Evolutionary conservation across 1,140 invertebrate genomes (phyloP).

Genomic region (Pseudomyrmex cubaensis): DNA sequence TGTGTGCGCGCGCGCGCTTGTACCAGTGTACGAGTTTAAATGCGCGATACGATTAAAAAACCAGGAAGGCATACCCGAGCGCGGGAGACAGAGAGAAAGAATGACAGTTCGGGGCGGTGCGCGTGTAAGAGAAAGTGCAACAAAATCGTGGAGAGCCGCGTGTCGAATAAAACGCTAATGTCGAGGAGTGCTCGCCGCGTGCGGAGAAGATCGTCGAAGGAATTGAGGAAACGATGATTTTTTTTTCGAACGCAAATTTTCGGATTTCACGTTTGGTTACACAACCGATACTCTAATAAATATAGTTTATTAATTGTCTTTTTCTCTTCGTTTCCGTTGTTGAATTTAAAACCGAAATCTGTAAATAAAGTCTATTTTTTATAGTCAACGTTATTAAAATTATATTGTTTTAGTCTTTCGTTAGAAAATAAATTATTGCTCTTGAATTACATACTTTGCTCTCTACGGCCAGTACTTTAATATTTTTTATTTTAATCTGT

Average conservation of each 20-base stretch:
- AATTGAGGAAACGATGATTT: neutral
- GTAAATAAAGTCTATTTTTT: neutral
- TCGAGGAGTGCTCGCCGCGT: neutral
- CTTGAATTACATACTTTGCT: neutral
- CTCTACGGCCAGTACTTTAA: too few relatives aligned
- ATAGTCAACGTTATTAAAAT: neutral
- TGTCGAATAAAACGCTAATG: conserved; percentile 47
- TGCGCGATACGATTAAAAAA: conserved; percentile 51
- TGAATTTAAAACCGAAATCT: neutral
- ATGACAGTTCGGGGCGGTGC: neutral
- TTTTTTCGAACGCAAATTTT: neutral
- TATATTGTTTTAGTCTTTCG: too few relatives aligned
- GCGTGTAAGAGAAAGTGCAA: conserved; percentile 55
- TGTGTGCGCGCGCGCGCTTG: conserved; percentile 16
- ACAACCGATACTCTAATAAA: neutral
- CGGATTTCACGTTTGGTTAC: neutral
- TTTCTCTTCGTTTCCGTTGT: neutral
- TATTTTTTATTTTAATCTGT: too few relatives aligned
- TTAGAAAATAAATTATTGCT: too few relatives aligned
- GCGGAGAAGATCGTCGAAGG: neutral
- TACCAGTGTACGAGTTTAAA: conserved; percentile 3
- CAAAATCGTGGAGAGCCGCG: conserved; percentile 34
- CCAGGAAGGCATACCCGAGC: neutral
- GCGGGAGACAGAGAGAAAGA: neutral
- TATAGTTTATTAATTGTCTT: neutral